Conservation (phyloP, 2,113 vertebrate genomes). For the Leuciscus idus region DNA sequence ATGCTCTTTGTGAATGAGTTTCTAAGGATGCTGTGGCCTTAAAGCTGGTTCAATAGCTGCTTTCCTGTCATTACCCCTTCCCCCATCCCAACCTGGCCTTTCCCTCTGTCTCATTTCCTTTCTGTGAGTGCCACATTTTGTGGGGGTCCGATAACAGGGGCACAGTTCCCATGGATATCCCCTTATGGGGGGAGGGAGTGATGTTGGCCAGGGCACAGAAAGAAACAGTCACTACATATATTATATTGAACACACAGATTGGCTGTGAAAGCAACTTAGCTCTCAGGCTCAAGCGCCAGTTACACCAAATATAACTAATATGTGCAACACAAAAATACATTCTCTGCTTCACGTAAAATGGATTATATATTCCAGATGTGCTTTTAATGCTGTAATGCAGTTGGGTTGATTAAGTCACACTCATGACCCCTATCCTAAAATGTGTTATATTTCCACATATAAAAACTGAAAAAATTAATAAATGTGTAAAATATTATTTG, state of each 20-base stretch:
- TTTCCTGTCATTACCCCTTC: slow-evolving; percentile 54
- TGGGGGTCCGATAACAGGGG: slow-evolving; percentile 61
- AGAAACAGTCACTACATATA: slow-evolving; percentile 62
- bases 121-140: slow-evolving; percentile 51
- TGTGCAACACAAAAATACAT: slow-evolving; percentile 21
- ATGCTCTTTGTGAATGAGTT: slow-evolving; percentile 47
- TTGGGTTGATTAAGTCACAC: not conserved
- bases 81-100: slow-evolving; percentile 52
- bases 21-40: slow-evolving; percentile 45
- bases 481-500: not conserved
- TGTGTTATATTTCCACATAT: not conserved
- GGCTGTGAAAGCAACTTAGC: slow-evolving; percentile 17
- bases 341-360: slow-evolving; percentile 10
- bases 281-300: not conserved
- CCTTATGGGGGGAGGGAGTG: slow-evolving; percentile 67
- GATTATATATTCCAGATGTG: slow-evolving; percentile 24
- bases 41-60: slow-evolving; percentile 50
- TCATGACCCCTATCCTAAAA: not conserved
- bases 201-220: slow-evolving; percentile 73
- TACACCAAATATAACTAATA: not conserved
- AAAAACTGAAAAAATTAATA: not conserved
- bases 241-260: slow-evolving; percentile 71
- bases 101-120: slow-evolving; percentile 47
- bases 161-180: slow-evolving; percentile 73
- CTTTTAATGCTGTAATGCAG: not conserved